Evolutionary conservation across 2,888 invertebrate genomes (phyloP).

Genomic region (Thecocarcelia acutangulata): DNA sequence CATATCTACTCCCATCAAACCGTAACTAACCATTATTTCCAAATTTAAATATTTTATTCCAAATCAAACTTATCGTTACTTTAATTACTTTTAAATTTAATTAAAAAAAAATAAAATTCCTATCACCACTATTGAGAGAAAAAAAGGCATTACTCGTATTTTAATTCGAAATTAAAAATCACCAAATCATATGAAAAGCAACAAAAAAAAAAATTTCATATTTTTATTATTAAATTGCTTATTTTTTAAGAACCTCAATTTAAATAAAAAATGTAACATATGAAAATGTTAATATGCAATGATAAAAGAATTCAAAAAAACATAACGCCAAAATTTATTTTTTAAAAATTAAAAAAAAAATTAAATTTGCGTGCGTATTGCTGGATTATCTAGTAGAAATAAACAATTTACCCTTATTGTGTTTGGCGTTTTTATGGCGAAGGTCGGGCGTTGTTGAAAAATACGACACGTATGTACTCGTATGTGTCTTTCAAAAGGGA

Average conservation of each 20-base stretch:
- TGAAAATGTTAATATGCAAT: constrained; percentile 30
- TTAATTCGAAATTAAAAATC: background rate
- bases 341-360: background rate
- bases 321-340: background rate
- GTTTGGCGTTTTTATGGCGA: no score
- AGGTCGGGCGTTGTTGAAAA: no score
- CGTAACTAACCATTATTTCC: constrained; percentile 33
- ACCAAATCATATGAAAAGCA: background rate
- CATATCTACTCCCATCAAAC: constrained; percentile 16
- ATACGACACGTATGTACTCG: no score
- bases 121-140: constrained; percentile 10
- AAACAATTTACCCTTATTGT: no score
- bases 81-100: constrained; percentile 16
- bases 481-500: no score
- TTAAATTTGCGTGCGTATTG: constrained; percentile 14
- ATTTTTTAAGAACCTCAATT: constrained; percentile 37
- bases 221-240: constrained; percentile 20
- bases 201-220: background rate
- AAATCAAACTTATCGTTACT: constrained; percentile 29
- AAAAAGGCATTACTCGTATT: constrained; percentile 17
- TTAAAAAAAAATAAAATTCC: constrained; percentile 8
- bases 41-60: constrained; percentile 40
- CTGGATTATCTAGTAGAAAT: no score
- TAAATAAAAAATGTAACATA: constrained; percentile 23
- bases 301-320: constrained; percentile 9